Evolutionary conservation across 1,140 invertebrate species (phyloP), one percentile per base, ranked within the genome.

Genomic region (Drosophila arizonae): DNA sequence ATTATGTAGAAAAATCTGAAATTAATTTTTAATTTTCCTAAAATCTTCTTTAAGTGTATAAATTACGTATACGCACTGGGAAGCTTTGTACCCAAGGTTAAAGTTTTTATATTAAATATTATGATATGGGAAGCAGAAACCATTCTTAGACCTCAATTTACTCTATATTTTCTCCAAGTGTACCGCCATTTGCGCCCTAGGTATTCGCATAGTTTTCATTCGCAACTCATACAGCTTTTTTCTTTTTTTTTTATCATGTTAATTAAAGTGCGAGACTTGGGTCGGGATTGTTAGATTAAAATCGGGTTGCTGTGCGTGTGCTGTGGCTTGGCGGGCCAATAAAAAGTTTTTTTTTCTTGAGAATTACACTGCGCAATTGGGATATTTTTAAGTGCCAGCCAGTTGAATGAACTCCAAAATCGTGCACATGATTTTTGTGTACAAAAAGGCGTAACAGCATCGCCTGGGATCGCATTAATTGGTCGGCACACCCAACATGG

Each of bases 371-470:
- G n/a, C 69, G 45, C 43, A 63, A 39, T 52, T 21, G 21, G 45
- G 45, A 15, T 60, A 48, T 60, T 45, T 51, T 67, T 60, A 43
- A 57, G 60, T 64, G 39, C 46, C 36, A 8, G n/a, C 1, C 68
- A 65, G 80, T 87, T 86, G 79, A 86, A 79, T 61, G 82, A 86
- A 81, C 81, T 56, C 21, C 21, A 28, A 41, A n/a, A 28, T 62
- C 68, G 48, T 45, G 48, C 21, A 58, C 21, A 57, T 39, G 11
- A 11, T 54, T 17, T 11, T 26, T 28, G 11, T 3, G 24, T 9
- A 48, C 26, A 51, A 51, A 26, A 55, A 66, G 62, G 55, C 61
- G 78, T 56, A 57, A 55, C 63, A 51, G 33, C 8, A 36, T 36
- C 61, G 63, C 55, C 39, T 58, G 69, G 68, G 46, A 17, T 66